A percentile compares a stretch with the other conserved stretches of the same genome.
These are phyloP conservation scores for Carpatolechia fugitivella DNA, from an alignment of 2,888 invertebrate genomes.

Conservation along the genomic window DNA sequence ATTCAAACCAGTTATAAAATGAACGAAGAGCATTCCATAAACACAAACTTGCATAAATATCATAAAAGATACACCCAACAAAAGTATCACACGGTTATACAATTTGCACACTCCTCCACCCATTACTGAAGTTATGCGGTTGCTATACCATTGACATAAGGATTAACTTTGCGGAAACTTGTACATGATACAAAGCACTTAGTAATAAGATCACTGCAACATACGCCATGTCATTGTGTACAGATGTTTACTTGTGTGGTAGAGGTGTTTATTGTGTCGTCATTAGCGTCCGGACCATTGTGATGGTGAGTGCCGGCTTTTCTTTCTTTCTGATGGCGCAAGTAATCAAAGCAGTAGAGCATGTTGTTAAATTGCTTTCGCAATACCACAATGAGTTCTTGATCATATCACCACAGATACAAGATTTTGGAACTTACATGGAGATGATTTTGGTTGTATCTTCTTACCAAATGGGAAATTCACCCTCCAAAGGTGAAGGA, in stretches of 20 bases:
- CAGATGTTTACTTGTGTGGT: slow-evolving; percentile 3
- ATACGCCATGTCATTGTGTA: not conserved
- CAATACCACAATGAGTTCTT: too few relatives aligned
- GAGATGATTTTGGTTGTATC: too few relatives aligned
- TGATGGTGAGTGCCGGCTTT: not conserved
- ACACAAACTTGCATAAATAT: too few relatives aligned
- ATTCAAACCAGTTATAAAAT: too few relatives aligned
- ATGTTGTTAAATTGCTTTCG: too few relatives aligned
- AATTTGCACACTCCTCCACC: not conserved
- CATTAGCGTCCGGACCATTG: slow-evolving; percentile 3
- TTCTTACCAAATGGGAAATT: too few relatives aligned
- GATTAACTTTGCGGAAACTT: not conserved
- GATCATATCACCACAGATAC: too few relatives aligned
- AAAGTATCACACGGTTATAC: slow-evolving; percentile 1
- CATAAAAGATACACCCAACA: not conserved
- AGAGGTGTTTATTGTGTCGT: slow-evolving; percentile 1
- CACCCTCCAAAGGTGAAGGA: too few relatives aligned
- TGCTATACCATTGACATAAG: not conserved
- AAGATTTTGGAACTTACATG: too few relatives aligned
- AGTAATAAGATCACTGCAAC: not conserved
- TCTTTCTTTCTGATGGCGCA: not conserved
- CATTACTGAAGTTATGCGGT: not conserved
- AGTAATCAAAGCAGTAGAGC: too few relatives aligned
- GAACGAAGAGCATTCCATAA: too few relatives aligned
- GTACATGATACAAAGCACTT: not conserved